Percentiles rank a stretch among this genome's conserved stretches.
phyloP scores from a whole-genome alignment of 2,888 invertebrate genomes.

The Agrotis puta region DNA sequence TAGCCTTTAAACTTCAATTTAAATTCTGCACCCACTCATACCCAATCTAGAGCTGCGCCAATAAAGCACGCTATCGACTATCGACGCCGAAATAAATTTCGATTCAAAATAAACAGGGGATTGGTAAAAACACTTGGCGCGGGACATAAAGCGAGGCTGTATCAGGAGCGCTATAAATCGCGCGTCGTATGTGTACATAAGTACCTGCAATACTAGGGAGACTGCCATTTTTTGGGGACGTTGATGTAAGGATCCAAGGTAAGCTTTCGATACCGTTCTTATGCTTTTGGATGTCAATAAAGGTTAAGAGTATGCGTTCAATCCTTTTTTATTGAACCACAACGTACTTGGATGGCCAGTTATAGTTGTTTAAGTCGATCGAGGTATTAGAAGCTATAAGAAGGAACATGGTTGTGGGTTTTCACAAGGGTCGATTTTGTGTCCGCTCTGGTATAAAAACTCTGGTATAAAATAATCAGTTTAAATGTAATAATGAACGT shows the following conservation, averaged over 20 bases:
- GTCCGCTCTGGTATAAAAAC: too few relatives aligned
- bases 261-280: conserved; percentile 3
- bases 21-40: conserved; percentile 32
- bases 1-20: conserved; percentile 21
- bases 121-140: conserved; percentile 66
- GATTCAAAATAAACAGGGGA: conserved; percentile 71
- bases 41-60: conserved; percentile 44
- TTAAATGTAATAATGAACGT: not conserved
- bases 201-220: conserved; percentile 6
- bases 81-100: conserved; percentile 66
- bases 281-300: not conserved
- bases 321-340: too few relatives aligned
- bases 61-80: conserved; percentile 64
- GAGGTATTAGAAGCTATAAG: too few relatives aligned
- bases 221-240: conserved; percentile 6
- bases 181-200: conserved; percentile 47
- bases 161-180: conserved; percentile 75
- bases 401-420: not conserved
- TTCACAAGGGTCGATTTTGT: not conserved
- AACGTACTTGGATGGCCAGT: not conserved
- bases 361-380: too few relatives aligned
- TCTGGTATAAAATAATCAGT: not conserved
- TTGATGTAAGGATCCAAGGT: conserved; percentile 4
- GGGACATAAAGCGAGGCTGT: conserved; percentile 70
- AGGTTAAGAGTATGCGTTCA: too few relatives aligned